Evolutionary conservation across 2,113 vertebrate genomes (phyloP).

Genomic region (Deroptyus accipitrinus): DNA sequence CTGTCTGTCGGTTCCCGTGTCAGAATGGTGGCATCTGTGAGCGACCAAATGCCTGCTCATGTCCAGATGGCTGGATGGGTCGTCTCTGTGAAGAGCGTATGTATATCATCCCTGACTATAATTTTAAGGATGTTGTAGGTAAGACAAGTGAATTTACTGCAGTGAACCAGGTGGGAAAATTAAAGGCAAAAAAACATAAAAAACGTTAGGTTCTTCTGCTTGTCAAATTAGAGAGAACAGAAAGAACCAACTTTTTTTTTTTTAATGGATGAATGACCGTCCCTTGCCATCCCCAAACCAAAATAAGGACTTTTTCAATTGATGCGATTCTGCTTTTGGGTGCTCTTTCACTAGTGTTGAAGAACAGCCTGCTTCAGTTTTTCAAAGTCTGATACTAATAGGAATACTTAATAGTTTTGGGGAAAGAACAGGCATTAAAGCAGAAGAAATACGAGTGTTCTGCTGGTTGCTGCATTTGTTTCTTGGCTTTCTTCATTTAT

Average conservation of each 20-base stretch:
- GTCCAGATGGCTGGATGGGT: slow-evolving; percentile 96
- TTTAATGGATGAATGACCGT: neutral
- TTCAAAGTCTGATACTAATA: neutral
- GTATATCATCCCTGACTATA: slow-evolving; percentile 54
- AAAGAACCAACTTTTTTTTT: neutral
- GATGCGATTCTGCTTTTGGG: neutral
- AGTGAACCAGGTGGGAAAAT: neutral
- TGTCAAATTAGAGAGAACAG: neutral
- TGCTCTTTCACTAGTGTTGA: neutral
- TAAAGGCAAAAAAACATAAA: neutral
- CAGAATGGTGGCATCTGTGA: slow-evolving; percentile 94
- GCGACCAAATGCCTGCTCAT: slow-evolving; percentile 90
- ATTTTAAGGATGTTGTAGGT: neutral
- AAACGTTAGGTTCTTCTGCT: neutral
- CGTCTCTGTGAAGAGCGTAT: slow-evolving; percentile 94
- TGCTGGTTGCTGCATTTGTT: neutral
- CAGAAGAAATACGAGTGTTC: neutral
- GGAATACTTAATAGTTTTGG: neutral
- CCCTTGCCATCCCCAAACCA: neutral
- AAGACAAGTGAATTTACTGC: neutral
- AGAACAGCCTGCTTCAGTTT: neutral
- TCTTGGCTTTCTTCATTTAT: neutral
- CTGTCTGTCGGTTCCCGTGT: slow-evolving; percentile 91
- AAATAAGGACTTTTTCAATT: neutral
- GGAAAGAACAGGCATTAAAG: neutral